Evolutionary conservation across 2,797 vertebrate genomes (phyloP), one percentile per base, ranked within the genome.

Genomic region (Champsocephalus esox): DNA sequence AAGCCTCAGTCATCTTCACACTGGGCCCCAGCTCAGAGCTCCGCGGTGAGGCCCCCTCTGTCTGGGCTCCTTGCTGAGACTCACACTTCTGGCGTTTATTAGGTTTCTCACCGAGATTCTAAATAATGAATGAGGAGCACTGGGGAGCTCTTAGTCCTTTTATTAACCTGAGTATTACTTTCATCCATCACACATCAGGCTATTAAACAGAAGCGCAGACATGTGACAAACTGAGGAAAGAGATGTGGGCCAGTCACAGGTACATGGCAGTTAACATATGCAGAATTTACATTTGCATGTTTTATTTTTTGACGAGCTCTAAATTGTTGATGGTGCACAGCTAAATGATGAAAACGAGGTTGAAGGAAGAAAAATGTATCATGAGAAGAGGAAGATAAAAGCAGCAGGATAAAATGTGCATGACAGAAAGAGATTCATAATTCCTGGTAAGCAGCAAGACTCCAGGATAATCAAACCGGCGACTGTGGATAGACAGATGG

Each of bases 121-220:
- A 77, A 83, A 88, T 80, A 83, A 90, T 82, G 67, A 80, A 88
- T 67, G 69, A 78, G n/a, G 64, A 83, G 19, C 86, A 66, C 61
- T 4, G 24, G 75, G 75, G 85, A 86, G 82, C 77, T 49, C 76
- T 86, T 82, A 77, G 59, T 86, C 60, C 80, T 71, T 82, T 92
- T 87, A 87, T 84, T 68, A 75, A 77, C 66, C 70, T 75, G 71
- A 89, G 89, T 79, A 92, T 91, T 65, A 59, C 81, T 21, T 60
- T 79, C 84, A 87, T 85, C 81, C 43, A 88, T 91, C 86, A 87
- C 64, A 75, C 68, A 70, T 69, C 50, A 41, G 67, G 71, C 79
- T 21, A 56, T 81, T 82, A 79, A 78, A 86, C 60, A 77, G 56
- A 76, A 61, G 78, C 11, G 3, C 66, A 73, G 46, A 78, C 56